phyloP scores from a whole-genome alignment of 2,888 invertebrate species.

The Brachypalpus laphriformis region DNA sequence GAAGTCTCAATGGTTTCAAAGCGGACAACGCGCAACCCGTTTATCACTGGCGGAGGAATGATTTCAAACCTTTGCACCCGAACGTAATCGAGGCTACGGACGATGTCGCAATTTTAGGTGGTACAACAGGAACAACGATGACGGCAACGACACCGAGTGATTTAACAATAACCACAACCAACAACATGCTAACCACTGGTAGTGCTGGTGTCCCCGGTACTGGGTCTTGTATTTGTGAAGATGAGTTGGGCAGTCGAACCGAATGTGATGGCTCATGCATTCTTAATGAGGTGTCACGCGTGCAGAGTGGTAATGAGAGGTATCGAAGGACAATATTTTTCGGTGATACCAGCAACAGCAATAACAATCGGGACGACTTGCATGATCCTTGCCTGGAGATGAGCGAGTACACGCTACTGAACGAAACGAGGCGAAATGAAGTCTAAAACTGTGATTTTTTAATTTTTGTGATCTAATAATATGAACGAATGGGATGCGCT shows the following conservation, averaged over 20 bases:
- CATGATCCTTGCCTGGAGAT: conserved; percentile 39
- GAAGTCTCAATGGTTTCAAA: conserved; percentile 53
- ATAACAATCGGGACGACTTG: conserved; percentile 17
- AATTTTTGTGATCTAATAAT: conserved; percentile 40
- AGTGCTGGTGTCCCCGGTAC: background rate
- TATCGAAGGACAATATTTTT: conserved; percentile 31
- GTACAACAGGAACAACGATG: conserved; percentile 39
- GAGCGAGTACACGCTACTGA: conserved; percentile 43
- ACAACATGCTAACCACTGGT: conserved; percentile 58
- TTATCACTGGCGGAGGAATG: conserved; percentile 79
- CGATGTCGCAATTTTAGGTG: conserved; percentile 73
- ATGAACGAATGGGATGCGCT: background rate
- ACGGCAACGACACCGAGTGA: conserved; percentile 73
- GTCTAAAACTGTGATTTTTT: conserved; percentile 64
- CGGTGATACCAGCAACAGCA: conserved; percentile 22
- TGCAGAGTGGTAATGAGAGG: conserved; percentile 65
- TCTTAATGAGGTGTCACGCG: conserved; percentile 79
- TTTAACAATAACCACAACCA: conserved; percentile 44
- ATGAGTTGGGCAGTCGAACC: conserved; percentile 78
- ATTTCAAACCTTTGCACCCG: conserved; percentile 79
- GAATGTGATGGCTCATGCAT: conserved; percentile 80
- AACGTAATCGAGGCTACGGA: conserved; percentile 79
- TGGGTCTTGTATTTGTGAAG: conserved; percentile 77
- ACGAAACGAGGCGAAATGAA: conserved; percentile 29
- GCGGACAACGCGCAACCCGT: conserved; percentile 51